Evolutionary conservation across 1,140 invertebrate species (phyloP).

Genomic region (Radopholus similis): DNA sequence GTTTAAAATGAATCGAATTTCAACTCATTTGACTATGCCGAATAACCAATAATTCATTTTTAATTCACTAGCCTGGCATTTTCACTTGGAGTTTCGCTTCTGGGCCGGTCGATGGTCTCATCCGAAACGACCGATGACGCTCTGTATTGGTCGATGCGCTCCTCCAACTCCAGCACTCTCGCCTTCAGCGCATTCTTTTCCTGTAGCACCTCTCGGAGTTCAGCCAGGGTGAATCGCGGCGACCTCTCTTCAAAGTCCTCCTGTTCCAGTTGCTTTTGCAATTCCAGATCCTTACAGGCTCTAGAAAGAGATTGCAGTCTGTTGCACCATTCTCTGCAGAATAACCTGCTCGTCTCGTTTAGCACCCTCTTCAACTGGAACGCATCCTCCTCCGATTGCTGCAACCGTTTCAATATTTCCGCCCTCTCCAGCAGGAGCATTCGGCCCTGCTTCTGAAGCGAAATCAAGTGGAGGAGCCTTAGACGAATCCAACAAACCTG

Average conservation of each 20-base stretch:
- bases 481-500: neutral
- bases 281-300: conserved; percentile 55
- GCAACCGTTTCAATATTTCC: conserved; percentile 32
- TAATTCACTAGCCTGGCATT: neutral
- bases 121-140: neutral
- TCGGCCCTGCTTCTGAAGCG: conserved; percentile 23
- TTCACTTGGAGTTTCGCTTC: neutral
- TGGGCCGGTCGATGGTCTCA: neutral
- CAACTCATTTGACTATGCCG: neutral
- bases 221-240: conserved; percentile 81
- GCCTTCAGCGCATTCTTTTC: conserved; percentile 81
- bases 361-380: conserved; percentile 43
- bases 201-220: conserved; percentile 79
- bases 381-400: conserved; percentile 43
- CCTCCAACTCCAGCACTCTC: conserved; percentile 77
- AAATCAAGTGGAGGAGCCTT: neutral
- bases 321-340: no score
- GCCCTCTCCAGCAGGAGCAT: conserved; percentile 31
- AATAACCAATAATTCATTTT: neutral
- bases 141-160: conserved; percentile 69
- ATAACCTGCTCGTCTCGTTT: conserved; percentile 51
- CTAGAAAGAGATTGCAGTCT: no score
- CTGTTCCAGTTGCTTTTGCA: conserved; percentile 15
- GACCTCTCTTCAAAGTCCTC: conserved; percentile 19
- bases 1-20: neutral